Evolutionary conservation across 1,140 invertebrate species (phyloP).

Genomic region (Macrobrachium rosenbergii): DNA sequence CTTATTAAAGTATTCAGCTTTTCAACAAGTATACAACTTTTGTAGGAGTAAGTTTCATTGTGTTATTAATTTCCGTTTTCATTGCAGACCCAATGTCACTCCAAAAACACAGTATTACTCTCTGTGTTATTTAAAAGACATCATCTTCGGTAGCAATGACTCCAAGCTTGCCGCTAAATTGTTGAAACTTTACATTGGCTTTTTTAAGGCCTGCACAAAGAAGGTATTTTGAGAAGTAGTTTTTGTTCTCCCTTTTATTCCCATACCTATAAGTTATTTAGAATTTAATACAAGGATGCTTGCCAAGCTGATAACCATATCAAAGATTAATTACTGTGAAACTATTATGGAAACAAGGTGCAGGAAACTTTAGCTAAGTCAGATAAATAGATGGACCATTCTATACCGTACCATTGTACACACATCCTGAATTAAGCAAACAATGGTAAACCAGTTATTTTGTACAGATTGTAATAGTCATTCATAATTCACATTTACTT

Average conservation of each 20-base stretch:
- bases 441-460: too few species aligned
- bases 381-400: too few species aligned
- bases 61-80: not conserved
- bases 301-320: too few species aligned
- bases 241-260: not conserved
- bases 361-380: too few species aligned
- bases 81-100: conserved; percentile 87
- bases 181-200: conserved; percentile 93
- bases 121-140: conserved; percentile 91
- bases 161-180: conserved; percentile 83
- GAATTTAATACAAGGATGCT: not conserved
- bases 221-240: conserved; percentile 71
- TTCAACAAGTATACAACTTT: too few species aligned
- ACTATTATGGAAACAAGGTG: too few species aligned
- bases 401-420: too few species aligned
- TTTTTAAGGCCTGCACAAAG: conserved; percentile 94
- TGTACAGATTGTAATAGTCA: too few species aligned
- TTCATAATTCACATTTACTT: too few species aligned
- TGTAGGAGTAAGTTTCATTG: not conserved
- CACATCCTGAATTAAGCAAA: too few species aligned
- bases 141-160: conserved; percentile 80
- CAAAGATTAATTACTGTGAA: too few species aligned
- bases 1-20: too few species aligned
- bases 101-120: conserved; percentile 92
- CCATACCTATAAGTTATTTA: not conserved